Evolutionary conservation across 2,113 vertebrate genomes (phyloP).

Genomic region (Eulemur rufifrons): DNA sequence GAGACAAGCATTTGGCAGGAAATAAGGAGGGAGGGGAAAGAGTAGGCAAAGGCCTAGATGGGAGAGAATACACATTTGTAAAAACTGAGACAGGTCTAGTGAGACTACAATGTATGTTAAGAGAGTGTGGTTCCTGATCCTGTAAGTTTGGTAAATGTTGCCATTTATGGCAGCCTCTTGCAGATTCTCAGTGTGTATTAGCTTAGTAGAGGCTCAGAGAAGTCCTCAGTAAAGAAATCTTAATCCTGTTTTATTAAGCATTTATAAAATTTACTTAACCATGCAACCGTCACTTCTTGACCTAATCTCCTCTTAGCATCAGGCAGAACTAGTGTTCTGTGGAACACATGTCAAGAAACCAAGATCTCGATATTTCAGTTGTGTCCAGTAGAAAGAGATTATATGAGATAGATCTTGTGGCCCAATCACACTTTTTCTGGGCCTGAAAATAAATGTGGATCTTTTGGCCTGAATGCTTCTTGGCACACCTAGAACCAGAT

Average conservation of each 20-base stretch:
- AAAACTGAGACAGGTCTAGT: neutral
- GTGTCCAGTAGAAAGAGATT: neutral
- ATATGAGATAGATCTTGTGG: neutral
- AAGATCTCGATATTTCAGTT: neutral
- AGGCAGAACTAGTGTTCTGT: neutral
- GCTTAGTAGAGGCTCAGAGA: neutral
- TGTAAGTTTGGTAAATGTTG: neutral
- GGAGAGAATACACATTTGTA: neutral
- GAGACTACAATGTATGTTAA: neutral
- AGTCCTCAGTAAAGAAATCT: neutral
- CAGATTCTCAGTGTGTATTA: neutral
- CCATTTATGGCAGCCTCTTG: neutral
- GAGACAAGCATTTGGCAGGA: neutral
- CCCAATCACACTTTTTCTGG: conserved; percentile 3
- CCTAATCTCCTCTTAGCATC: neutral
- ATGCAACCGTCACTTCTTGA: neutral
- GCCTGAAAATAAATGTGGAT: neutral
- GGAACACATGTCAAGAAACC: neutral
- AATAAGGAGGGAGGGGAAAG: neutral
- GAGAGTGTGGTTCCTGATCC: neutral
- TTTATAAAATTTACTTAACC: neutral
- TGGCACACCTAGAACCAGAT: neutral
- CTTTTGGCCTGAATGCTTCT: neutral
- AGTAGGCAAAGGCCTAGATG: neutral
- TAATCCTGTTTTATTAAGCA: neutral